Percentiles rank a stretch among this genome's conserved stretches.
Conservation (phyloP, 2,797 vertebrate genomes). For the Microcaecilia unicolor region DNA sequence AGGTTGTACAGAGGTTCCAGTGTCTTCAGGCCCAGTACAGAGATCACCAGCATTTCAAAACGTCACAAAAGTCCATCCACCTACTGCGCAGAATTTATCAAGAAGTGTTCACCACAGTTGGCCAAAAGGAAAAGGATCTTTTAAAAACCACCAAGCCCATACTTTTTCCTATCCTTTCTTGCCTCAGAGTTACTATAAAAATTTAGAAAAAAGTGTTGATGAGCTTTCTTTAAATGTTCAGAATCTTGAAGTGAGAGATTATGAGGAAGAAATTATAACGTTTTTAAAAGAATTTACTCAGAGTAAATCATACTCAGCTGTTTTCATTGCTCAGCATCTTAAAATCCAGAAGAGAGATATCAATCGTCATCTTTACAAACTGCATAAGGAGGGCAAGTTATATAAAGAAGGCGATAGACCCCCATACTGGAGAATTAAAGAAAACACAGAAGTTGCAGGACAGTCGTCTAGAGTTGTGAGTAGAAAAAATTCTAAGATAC, state of each 20-base stretch:
- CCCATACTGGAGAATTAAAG: constrained; percentile 64
- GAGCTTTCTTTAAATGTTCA: too few relatives aligned
- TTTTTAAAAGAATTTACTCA: constrained; percentile 49
- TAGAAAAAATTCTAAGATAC: not conserved
- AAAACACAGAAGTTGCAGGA: rapidly evolving
- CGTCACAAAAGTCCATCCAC: not conserved
- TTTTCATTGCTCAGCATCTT: constrained; percentile 50
- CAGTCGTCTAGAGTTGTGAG: not conserved
- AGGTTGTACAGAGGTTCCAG: constrained; percentile 39
- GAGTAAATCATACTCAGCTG: constrained; percentile 47
- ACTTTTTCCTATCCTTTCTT: not conserved
- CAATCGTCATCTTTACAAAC: constrained; percentile 69
- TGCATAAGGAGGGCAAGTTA: constrained; percentile 47
- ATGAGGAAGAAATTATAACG: constrained; percentile 38
- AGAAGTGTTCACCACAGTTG: constrained; percentile 1
- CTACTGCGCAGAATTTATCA: not conserved
- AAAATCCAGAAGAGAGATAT: constrained; percentile 61
- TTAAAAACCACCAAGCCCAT: not conserved
- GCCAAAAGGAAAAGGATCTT: rapidly evolving
- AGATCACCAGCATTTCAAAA: not conserved
- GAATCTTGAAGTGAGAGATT: too few relatives aligned
- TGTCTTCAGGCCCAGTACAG: constrained; percentile 12
- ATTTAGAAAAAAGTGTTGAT: not conserved
- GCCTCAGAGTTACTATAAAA: not conserved
- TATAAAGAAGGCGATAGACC: constrained; percentile 40